Conservation (phyloP, 2,797 vertebrate species). For the Capromys pilorides region DNA sequence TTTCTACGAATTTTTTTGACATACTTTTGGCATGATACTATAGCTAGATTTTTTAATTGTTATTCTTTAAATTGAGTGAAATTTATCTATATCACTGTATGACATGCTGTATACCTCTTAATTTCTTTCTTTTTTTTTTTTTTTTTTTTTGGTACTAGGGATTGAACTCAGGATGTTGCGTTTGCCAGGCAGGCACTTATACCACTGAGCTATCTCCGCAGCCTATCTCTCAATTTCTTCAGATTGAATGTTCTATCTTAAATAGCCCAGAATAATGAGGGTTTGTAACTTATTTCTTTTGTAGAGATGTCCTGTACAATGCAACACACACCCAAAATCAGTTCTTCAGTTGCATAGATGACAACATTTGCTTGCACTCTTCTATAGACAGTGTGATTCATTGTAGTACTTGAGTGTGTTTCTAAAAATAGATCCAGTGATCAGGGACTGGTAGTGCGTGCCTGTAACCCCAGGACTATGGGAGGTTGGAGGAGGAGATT, state of each 20-base stretch:
- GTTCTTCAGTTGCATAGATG: neutral
- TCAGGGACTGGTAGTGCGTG: neutral
- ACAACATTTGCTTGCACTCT: neutral
- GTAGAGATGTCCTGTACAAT: neutral
- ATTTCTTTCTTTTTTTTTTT: neutral
- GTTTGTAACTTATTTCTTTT: neutral
- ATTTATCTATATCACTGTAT: neutral
- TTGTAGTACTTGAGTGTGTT: neutral
- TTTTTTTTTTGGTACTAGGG: no score
- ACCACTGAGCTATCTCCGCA: no score
- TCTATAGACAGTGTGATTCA: neutral
- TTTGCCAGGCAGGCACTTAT: no score
- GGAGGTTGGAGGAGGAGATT: neutral
- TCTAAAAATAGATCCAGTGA: neutral
- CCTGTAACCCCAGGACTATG: neutral
- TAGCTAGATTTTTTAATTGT: neutral
- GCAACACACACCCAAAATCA: neutral
- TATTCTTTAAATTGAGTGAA: neutral
- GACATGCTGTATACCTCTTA: neutral
- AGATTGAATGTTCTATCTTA: neutral
- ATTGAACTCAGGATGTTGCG: no score
- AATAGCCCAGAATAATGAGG: neutral
- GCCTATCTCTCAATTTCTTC: neutral
- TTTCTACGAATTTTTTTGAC: neutral
- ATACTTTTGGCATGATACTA: neutral